Evolutionary conservation across 2,888 invertebrate species (phyloP).

Genomic region (Rhimphoctona megacephalus): DNA sequence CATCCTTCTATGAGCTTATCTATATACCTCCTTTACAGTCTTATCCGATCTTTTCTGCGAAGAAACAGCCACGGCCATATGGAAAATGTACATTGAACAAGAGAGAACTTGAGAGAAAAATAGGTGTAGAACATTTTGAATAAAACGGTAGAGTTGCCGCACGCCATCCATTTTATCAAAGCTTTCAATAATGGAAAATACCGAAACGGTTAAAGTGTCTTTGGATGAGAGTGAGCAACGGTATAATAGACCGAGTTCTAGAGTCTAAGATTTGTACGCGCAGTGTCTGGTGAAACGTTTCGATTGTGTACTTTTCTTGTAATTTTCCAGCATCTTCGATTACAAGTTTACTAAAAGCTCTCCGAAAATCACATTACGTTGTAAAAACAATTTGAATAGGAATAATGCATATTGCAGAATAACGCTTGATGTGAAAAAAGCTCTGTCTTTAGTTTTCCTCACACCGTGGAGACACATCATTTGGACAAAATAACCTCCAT

Average conservation of each 20-base stretch:
- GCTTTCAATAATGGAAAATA: neutral
- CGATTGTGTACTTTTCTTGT: neutral
- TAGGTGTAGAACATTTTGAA: neutral
- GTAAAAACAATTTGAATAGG: neutral
- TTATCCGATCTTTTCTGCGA: slow-evolving; percentile 4
- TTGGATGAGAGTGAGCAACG: neutral
- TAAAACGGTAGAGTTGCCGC: neutral
- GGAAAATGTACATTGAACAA: slow-evolving; percentile 6
- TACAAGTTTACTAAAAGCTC: neutral
- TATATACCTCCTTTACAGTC: slow-evolving; percentile 18
- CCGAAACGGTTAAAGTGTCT: neutral
- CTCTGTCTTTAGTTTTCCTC: too few relatives aligned
- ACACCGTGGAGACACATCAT: too few relatives aligned
- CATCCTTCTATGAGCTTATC: slow-evolving; percentile 40
- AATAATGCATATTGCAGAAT: too few relatives aligned
- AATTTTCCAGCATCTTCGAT: neutral
- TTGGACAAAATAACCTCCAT: too few relatives aligned
- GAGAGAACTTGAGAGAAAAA: neutral
- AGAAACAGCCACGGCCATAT: slow-evolving; percentile 12
- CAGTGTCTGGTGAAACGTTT: neutral
- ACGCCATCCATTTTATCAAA: neutral
- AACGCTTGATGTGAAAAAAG: too few relatives aligned
- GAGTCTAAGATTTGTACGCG: neutral
- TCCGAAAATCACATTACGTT: neutral
- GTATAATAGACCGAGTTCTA: neutral